Percentiles rank a stretch among this genome's conserved stretches.
Conservation (phyloP, 2,888 invertebrate species). For the Amphipoea lucens region DNA sequence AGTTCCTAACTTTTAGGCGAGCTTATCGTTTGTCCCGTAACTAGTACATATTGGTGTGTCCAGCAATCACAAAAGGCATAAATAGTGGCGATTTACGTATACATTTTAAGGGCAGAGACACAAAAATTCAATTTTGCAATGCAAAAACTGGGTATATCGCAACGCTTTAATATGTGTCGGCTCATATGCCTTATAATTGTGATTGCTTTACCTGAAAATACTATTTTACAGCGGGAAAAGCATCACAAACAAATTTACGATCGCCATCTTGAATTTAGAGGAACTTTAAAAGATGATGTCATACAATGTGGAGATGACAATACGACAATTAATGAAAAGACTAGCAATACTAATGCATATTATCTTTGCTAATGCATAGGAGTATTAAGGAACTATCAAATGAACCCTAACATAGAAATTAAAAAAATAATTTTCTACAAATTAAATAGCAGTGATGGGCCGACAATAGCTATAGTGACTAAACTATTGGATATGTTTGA, state of each 20-base stretch:
- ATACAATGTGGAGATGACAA: constrained; percentile 10
- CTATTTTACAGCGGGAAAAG: not conserved
- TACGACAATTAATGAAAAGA: too few relatives aligned
- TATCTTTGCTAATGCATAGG: too few relatives aligned
- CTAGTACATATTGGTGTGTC: not conserved
- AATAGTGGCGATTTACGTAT: not conserved
- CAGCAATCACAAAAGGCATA: constrained; percentile 1
- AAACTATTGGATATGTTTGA: too few relatives aligned
- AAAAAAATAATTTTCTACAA: too few relatives aligned
- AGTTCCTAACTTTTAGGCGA: constrained; percentile 20
- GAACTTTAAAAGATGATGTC: constrained; percentile 43
- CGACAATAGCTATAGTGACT: too few relatives aligned
- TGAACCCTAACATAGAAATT: too few relatives aligned
- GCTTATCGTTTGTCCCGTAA: not conserved
- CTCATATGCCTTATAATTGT: not conserved
- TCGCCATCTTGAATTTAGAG: constrained; percentile 32
- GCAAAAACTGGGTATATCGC: not conserved
- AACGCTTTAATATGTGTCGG: not conserved
- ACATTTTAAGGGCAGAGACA: not conserved
- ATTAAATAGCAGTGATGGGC: too few relatives aligned
- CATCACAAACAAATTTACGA: constrained; percentile 17
- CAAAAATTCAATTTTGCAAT: not conserved
- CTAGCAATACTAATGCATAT: too few relatives aligned
- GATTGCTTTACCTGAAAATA: not conserved
- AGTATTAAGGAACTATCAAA: too few relatives aligned